phyloP scores from a whole-genome alignment of 2,113 vertebrate species.

The Rousettus leschenaultii region DNA sequence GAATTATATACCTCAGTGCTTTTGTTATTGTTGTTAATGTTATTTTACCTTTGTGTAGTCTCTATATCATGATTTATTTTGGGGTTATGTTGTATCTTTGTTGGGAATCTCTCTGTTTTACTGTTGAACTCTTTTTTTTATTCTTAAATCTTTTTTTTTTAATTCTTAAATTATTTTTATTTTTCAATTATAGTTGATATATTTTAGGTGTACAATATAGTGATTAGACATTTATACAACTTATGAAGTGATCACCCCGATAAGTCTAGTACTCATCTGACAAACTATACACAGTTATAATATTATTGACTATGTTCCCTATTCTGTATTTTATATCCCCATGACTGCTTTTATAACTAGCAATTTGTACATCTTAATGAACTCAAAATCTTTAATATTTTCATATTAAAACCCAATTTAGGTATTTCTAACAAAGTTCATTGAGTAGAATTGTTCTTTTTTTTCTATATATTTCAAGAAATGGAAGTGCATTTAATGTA shows the following conservation, averaged over 20 bases:
- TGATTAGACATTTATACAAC: neutral
- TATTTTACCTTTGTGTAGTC: neutral
- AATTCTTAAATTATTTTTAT: no score
- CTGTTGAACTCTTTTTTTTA: neutral
- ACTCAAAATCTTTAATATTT: neutral
- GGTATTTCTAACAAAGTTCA: neutral
- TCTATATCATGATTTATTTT: neutral
- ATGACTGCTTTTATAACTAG: no score
- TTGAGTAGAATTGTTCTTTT: neutral
- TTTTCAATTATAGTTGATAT: neutral
- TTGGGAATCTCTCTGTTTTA: slow-evolving; percentile 18
- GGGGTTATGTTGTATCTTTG: neutral
- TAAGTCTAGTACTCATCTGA: rapidly evolving
- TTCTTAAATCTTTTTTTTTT: neutral
- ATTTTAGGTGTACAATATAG: neutral
- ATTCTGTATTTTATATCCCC: no score
- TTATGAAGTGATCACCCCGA: no score
- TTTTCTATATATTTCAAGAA: neutral
- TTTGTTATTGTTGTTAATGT: neutral
- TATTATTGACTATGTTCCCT: neutral
- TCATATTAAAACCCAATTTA: neutral
- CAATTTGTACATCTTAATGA: neutral
- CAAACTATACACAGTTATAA: neutral
- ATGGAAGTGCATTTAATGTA: neutral
- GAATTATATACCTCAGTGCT: neutral